A percentile compares a stretch with the other conserved stretches of the same genome.
These are phyloP conservation scores for Polia nebulosa DNA, from an alignment of 2,888 invertebrate genomes.

Conservation along the genomic window DNA sequence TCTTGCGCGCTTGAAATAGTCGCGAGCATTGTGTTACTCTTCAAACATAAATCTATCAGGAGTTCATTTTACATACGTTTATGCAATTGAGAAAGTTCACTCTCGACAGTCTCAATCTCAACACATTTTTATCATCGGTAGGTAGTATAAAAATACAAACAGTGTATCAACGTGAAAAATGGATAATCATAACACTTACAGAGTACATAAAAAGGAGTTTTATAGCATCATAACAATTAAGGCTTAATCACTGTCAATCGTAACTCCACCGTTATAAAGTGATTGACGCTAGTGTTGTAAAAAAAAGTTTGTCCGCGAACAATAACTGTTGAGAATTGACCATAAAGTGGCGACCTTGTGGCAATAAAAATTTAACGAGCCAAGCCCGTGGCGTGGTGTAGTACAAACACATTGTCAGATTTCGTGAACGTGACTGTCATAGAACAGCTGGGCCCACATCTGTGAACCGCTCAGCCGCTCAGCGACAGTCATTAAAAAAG, in stretches of 20 bases:
- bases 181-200: constrained; percentile 78
- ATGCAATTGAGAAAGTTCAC: constrained; percentile 57
- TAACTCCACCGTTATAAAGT: constrained; percentile 83
- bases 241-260: constrained; percentile 88
- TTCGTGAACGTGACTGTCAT: constrained; percentile 88
- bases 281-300: constrained; percentile 83
- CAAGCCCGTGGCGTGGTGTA: constrained; percentile 82
- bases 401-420: constrained; percentile 85
- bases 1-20: constrained; percentile 58
- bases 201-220: constrained; percentile 81
- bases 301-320: constrained; percentile 87
- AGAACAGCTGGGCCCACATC: constrained; percentile 87
- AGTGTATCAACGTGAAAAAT: constrained; percentile 69
- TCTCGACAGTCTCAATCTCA: too few species aligned
- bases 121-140: constrained; percentile 63
- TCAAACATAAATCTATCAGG: constrained; percentile 69
- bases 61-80: constrained; percentile 63
- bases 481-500: constrained; percentile 73
- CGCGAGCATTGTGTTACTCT: constrained; percentile 62
- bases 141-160: constrained; percentile 73
- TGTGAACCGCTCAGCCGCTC: constrained; percentile 71
- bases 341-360: constrained; percentile 91
- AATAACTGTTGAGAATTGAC: constrained; percentile 90
- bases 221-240: constrained; percentile 87
- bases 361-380: constrained; percentile 91